Evolutionary conservation across 1,140 invertebrate genomes (phyloP).

Genomic region (Magallana gigas): DNA sequence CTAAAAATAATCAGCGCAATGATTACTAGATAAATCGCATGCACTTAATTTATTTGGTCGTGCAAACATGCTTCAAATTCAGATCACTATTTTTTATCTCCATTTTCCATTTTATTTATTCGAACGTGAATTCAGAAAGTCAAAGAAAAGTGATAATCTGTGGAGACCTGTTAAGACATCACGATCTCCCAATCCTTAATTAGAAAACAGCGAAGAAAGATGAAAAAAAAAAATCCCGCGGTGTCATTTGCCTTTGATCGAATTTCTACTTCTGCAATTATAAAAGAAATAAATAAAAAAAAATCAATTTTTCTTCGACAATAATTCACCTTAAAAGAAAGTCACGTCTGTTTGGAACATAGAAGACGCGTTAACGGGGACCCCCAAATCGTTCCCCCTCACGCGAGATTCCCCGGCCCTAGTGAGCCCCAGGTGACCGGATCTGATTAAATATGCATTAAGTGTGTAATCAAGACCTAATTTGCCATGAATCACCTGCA

Average conservation of each 20-base stretch:
- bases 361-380: background rate
- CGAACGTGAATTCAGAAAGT: background rate
- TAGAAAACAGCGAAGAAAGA: background rate
- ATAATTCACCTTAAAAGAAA: constrained; percentile 29
- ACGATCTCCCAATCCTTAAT: background rate
- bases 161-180: background rate
- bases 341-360: background rate
- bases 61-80: no score
- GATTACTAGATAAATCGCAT: no score
- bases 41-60: no score
- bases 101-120: no score
- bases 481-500: background rate
- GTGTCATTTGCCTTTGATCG: background rate
- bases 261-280: background rate
- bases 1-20: no score
- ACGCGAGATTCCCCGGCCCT: background rate
- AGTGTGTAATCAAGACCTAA: constrained; percentile 10
- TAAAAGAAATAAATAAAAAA: background rate
- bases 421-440: background rate
- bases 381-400: background rate
- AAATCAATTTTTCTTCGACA: constrained; percentile 8
- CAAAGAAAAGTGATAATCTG: background rate
- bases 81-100: no score
- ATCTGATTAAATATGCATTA: constrained; percentile 21
- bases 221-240: background rate